Base-by-base conservation (phyloP, 1,140 invertebrate genomes). In the Pentalonia nigronervosa region DNA sequence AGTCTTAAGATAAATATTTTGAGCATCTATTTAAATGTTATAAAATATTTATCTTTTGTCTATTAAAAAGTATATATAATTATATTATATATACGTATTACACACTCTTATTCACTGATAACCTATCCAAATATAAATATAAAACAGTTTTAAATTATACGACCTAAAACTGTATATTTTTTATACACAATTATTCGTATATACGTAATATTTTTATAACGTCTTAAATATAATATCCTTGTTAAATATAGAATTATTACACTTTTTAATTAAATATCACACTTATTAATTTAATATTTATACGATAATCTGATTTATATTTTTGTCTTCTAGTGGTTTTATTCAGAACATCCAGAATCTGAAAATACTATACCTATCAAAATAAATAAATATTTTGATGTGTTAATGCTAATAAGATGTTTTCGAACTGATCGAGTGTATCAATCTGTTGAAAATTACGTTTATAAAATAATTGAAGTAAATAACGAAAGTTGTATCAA, bases 371-470 rank as follows among this genome's bases (percentile, higher is more conserved):
- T 53, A 86, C 91, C 91, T 23, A 84, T 96, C 3, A 94, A 96
- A 23, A 96, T 95, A 45, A 94, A 97, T 88, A 95, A 95, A n/a
- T 95, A 96, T 0, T 98, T 98, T 95, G 96, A 98, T 94, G 95
- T 96, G 76, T 95, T 99, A 53, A 97, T 98, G 97, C 94, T 99
- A 47, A 95, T 99, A 23, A 96, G 98, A 53, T 99, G 98, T 95
- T 98, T 99, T 95, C 96, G 98, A 47, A 96, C 98, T 17, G 98
- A 99, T 95, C 96, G 98, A 94, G 97, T 99, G n/a, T 98, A 97
- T 95, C 95, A 97, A 86, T 97, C 97, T 45, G 96, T 98, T 92
- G 97, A 97, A 50, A 96, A 97, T 95, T 99, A 97, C 95, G 97
- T 99, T 94, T 97, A 96, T 7, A 96, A 96, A 90, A 96, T 96